Conservation (phyloP, 2,113 vertebrate genomes). For the Pristiophorus japonicus region DNA sequence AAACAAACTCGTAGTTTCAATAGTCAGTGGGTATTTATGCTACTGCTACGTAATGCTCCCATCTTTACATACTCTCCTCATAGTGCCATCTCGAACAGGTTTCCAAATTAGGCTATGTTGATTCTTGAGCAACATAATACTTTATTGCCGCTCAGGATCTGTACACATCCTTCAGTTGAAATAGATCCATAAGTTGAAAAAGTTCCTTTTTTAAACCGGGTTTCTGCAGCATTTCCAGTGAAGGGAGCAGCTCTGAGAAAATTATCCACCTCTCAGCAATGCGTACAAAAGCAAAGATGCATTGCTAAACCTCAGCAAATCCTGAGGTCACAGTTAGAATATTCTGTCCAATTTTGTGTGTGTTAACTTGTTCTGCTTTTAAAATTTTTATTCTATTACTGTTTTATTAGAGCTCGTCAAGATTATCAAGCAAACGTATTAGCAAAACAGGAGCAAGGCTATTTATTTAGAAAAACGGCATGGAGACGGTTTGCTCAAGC, state of each 20-base stretch:
- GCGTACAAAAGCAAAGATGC: not conserved
- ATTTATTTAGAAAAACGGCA: conserved; percentile 52
- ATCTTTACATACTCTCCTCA: not conserved
- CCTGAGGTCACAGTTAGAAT: not conserved
- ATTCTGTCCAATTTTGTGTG: not conserved
- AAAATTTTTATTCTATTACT: not conserved
- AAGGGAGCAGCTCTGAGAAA: too few relatives aligned
- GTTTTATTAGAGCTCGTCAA: conserved; percentile 49
- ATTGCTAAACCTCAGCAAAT: not conserved
- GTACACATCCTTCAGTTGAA: not conserved
- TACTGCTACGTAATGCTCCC: not conserved
- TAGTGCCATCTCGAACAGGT: too few relatives aligned
- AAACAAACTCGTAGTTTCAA: not conserved
- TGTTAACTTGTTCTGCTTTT: conserved; percentile 30
- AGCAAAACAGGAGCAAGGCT: conserved; percentile 66
- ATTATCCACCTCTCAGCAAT: not conserved
- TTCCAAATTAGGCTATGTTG: too few relatives aligned
- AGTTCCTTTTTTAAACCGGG: not conserved
- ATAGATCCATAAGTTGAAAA: not conserved
- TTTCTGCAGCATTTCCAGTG: not conserved
- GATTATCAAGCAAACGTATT: conserved; percentile 46
- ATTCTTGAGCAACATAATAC: not conserved
- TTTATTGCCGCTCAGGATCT: not conserved
- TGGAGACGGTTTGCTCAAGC: conserved; percentile 60
- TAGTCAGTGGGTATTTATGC: not conserved